Percentiles rank a stretch among this genome's conserved stretches.
These are phyloP conservation scores for Dromococcyx pavoninus DNA, from an alignment of 2,797 vertebrate species.

Conservation along the genomic window DNA sequence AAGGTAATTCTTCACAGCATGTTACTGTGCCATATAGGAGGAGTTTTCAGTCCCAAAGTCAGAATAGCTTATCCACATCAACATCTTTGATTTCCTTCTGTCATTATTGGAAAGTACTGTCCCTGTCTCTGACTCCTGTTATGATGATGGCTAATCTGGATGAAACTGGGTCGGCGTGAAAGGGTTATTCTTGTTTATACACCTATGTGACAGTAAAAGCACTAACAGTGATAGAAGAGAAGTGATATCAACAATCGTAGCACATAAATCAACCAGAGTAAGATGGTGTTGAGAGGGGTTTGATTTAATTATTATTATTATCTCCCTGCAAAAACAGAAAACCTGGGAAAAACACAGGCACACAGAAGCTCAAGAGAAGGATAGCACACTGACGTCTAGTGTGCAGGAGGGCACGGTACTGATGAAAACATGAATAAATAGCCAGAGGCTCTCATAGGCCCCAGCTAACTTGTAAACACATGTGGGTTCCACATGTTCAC, in stretches of 20 bases:
- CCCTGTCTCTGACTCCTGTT: neutral
- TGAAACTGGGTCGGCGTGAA: neutral
- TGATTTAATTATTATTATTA: neutral
- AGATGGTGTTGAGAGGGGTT: neutral
- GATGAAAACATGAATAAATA: neutral
- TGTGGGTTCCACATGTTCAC: constrained; percentile 26
- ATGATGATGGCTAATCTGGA: neutral
- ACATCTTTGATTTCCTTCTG: neutral
- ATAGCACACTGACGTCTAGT: neutral
- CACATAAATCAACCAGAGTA: neutral
- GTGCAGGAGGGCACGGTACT: neutral
- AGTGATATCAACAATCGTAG: neutral
- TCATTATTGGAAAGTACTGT: neutral
- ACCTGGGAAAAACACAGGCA: neutral
- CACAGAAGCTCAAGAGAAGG: neutral
- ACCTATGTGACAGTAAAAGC: neutral
- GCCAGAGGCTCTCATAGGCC: neutral
- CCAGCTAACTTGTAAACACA: neutral
- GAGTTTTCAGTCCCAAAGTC: neutral
- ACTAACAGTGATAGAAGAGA: neutral
- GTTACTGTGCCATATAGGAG: neutral
- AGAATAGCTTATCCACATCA: neutral
- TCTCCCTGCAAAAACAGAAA: neutral
- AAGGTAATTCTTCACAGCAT: neutral
- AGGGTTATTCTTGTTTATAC: neutral